These are phyloP conservation scores for Tolypeutes matacus DNA, from an alignment of 2,797 vertebrate species.

Conservation along the genomic window DNA sequence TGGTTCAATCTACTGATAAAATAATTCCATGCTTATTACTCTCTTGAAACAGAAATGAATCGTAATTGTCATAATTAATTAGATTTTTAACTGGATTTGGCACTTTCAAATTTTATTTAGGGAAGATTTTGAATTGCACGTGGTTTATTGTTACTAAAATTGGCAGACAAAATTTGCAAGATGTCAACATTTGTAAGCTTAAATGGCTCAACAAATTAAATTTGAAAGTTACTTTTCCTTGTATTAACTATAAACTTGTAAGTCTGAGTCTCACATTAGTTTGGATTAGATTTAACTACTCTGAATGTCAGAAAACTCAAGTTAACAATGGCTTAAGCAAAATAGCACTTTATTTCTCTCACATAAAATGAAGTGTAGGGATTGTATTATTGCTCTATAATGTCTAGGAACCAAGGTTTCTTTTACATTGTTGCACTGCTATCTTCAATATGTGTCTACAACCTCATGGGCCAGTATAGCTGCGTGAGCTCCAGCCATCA, in stretches of 20 bases:
- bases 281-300: not conserved
- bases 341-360: not conserved
- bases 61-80: not conserved
- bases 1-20: not conserved
- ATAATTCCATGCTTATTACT: not conserved
- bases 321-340: not conserved
- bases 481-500: not conserved
- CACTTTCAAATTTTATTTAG: not conserved
- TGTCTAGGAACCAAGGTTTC: not conserved
- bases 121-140: not conserved
- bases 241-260: not conserved
- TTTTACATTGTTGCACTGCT: not conserved
- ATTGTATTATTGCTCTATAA: not conserved
- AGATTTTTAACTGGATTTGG: not conserved
- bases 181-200: not conserved
- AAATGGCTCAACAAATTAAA: slow-evolving; percentile 7
- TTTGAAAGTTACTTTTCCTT: not conserved
- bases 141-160: not conserved
- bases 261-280: not conserved
- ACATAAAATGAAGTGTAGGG: not conserved
- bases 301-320: not conserved
- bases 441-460: not conserved
- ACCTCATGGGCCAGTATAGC: not conserved
- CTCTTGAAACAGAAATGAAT: not conserved
- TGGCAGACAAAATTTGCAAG: slow-evolving; percentile 15